Conservation (phyloP, 2,113 vertebrate genomes). For the Cariama cristata region DNA sequence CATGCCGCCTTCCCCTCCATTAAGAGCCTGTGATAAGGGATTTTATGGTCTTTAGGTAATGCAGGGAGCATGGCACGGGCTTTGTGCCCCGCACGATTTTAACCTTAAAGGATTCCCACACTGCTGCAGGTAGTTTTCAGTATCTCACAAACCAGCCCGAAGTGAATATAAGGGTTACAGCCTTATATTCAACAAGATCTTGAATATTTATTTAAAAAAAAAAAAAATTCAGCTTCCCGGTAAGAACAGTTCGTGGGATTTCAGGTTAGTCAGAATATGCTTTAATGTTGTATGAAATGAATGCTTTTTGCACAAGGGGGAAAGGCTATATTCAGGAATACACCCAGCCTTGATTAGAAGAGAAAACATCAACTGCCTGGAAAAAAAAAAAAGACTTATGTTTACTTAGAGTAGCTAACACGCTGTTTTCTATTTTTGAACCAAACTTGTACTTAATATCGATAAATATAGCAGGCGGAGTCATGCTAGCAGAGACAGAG, state of each 20-base stretch:
- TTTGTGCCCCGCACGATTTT: background rate
- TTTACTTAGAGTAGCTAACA: background rate
- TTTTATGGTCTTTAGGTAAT: background rate
- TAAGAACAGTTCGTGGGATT: background rate
- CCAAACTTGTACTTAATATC: background rate
- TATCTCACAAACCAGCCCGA: background rate
- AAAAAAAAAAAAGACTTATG: background rate
- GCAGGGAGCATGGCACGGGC: background rate
- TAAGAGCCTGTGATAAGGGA: background rate
- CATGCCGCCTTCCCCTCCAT: background rate
- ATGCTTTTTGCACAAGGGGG: background rate
- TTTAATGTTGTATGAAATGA: background rate
- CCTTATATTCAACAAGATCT: background rate
- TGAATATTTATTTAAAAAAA: background rate
- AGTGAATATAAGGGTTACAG: background rate
- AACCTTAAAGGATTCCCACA: background rate
- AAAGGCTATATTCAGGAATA: background rate
- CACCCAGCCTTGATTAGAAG: background rate
- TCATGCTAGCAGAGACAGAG: background rate
- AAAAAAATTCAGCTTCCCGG: background rate
- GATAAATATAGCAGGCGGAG: background rate
- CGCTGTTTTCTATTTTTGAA: background rate
- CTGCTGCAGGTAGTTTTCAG: background rate
- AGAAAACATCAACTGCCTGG: background rate
- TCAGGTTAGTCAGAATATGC: background rate